Conservation (phyloP, 2,797 vertebrate genomes). For the Thripadectes ignobilis region DNA sequence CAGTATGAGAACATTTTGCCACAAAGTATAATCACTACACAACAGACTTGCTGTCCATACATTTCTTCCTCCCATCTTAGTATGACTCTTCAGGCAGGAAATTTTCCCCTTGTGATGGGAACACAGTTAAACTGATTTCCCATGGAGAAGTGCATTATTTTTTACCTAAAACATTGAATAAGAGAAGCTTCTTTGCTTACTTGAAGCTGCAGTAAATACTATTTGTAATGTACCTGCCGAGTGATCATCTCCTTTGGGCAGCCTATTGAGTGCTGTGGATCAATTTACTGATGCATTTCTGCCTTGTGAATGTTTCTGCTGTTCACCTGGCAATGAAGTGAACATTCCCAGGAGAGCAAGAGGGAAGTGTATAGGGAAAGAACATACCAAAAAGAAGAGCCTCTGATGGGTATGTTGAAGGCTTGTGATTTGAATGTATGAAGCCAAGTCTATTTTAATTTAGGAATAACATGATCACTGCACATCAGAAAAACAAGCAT, state of each 20-base stretch:
- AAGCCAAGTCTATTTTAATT: neutral
- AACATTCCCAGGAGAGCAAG: neutral
- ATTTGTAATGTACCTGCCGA: neutral
- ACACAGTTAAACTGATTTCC: neutral
- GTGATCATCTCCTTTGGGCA: neutral
- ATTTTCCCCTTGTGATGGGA: neutral
- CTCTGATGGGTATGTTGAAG: neutral
- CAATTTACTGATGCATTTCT: neutral
- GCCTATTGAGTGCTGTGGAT: neutral
- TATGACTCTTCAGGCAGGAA: neutral
- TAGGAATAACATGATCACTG: neutral
- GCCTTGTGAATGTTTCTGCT: neutral
- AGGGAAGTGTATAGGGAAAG: neutral
- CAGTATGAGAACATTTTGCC: neutral
- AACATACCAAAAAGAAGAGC: neutral
- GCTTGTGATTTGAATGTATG: neutral
- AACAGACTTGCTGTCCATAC: neutral
- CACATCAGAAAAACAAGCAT: neutral
- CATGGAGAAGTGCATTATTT: neutral
- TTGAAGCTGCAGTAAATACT: neutral
- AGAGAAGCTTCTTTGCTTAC: neutral
- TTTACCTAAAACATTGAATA: neutral
- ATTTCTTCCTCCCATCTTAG: neutral
- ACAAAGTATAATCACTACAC: neutral
- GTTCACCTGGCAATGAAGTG: neutral